phyloP scores from a whole-genome alignment of 2,888 invertebrate genomes.

The Parnassius mnemosyne region DNA sequence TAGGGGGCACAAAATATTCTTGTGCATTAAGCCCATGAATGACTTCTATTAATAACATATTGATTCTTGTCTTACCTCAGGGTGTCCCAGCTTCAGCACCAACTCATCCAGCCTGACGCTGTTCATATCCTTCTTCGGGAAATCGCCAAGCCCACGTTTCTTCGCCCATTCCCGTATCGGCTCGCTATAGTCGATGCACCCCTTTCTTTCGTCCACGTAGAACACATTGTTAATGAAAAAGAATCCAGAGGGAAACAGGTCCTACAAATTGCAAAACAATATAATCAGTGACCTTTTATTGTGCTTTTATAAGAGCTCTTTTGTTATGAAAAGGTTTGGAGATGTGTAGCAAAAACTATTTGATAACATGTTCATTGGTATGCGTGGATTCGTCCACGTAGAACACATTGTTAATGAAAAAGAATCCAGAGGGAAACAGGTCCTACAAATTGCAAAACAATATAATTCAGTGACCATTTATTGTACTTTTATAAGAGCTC shows the following conservation, averaged over 20 bases:
- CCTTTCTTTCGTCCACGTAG: constrained; percentile 62
- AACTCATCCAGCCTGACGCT: constrained; percentile 41
- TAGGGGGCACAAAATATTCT: too few species aligned
- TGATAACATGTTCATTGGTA: too few species aligned
- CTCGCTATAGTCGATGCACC: constrained; percentile 54
- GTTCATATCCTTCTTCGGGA: constrained; percentile 47
- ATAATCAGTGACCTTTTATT: too few species aligned
- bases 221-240: constrained; percentile 73
- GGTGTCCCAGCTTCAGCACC: constrained; percentile 54
- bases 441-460: constrained; percentile 41
- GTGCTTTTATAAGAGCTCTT: too few species aligned
- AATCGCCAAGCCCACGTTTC: constrained; percentile 45
- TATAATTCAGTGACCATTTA: too few species aligned
- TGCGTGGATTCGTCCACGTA: constrained; percentile 68
- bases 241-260: constrained; percentile 65
- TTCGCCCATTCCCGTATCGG: constrained; percentile 56
- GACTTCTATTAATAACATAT: too few species aligned
- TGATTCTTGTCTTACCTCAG: constrained; percentile 46
- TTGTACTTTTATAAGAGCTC: too few species aligned
- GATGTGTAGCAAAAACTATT: too few species aligned
- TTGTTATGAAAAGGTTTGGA: too few species aligned
- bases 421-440: constrained; percentile 64
- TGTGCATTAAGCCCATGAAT: too few species aligned
- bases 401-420: constrained; percentile 74
- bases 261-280: constrained; percentile 39